phyloP scores from a whole-genome alignment of 2,797 vertebrate genomes.

The Chloroceryle amazona region DNA sequence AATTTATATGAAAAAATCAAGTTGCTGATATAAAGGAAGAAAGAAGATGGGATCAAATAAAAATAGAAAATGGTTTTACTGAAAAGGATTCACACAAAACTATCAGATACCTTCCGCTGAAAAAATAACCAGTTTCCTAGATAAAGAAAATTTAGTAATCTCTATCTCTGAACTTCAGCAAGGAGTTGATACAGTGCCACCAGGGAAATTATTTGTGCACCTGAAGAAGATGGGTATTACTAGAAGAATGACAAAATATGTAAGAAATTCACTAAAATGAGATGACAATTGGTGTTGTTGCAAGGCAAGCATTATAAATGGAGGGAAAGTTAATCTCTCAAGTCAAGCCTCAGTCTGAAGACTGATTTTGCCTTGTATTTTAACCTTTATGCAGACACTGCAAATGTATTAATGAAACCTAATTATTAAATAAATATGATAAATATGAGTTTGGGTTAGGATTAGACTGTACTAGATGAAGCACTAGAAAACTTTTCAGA shows the following conservation, averaged over 20 bases:
- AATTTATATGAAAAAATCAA: conserved; percentile 4
- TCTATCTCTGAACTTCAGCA: conserved; percentile 15
- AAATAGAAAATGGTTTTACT: conserved; percentile 43
- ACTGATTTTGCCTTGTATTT: neutral
- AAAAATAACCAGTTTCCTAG: conserved; percentile 34
- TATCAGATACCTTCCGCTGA: conserved; percentile 19
- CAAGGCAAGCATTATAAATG: neutral
- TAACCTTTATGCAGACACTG: neutral
- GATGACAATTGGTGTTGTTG: neutral
- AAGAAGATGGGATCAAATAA: neutral
- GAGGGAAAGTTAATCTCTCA: neutral
- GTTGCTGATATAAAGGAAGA: neutral
- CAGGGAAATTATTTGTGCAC: neutral
- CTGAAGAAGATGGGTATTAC: neutral
- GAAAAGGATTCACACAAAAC: neutral
- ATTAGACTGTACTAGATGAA: neutral
- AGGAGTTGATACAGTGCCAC: conserved; percentile 9
- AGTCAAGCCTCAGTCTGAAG: neutral
- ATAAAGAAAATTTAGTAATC: conserved; percentile 37
- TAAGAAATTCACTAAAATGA: neutral
- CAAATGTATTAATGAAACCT: neutral
- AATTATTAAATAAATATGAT: neutral
- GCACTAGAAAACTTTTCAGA: neutral
- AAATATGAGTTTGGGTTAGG: neutral
- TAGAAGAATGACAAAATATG: neutral